Percentiles rank a stretch among this genome's conserved stretches.
Conservation (phyloP, 2,797 vertebrate species). For the Lacerta viridis region DNA sequence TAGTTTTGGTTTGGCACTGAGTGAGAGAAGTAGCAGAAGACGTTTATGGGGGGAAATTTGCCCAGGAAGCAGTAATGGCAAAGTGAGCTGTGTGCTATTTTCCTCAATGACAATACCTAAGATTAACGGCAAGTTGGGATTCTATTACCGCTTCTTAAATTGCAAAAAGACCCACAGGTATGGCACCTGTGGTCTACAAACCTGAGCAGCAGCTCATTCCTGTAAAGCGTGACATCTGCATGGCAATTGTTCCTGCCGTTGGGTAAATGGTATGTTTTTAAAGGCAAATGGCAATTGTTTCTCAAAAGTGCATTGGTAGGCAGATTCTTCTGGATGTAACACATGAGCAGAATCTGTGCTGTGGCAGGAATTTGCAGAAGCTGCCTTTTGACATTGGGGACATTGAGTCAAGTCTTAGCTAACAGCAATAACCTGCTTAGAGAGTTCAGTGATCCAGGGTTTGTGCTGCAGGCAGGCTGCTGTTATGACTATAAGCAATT, state of each 20-base stretch:
- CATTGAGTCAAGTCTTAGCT: neutral
- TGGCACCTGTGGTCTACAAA: too few species aligned
- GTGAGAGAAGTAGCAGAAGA: neutral
- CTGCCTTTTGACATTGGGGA: neutral
- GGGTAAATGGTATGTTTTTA: too few species aligned
- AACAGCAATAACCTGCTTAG: neutral
- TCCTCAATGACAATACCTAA: too few species aligned
- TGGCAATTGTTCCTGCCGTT: neutral
- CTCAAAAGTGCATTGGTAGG: neutral
- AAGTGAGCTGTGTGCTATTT: neutral
- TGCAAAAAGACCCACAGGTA: too few species aligned
- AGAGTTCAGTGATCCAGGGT: neutral
- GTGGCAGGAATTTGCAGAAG: neutral
- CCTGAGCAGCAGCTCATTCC: too few species aligned
- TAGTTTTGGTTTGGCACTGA: neutral
- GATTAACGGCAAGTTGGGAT: too few species aligned
- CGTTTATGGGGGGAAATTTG: neutral
- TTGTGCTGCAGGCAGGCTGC: neutral
- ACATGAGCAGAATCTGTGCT: neutral
- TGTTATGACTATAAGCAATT: neutral
- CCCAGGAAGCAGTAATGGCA: neutral
- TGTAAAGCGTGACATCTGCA: neutral
- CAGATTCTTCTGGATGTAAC: too few species aligned
- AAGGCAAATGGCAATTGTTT: neutral
- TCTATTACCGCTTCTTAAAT: too few species aligned